Conservation (phyloP, 2,888 invertebrate species). For the Odiellus spinosus region DNA sequence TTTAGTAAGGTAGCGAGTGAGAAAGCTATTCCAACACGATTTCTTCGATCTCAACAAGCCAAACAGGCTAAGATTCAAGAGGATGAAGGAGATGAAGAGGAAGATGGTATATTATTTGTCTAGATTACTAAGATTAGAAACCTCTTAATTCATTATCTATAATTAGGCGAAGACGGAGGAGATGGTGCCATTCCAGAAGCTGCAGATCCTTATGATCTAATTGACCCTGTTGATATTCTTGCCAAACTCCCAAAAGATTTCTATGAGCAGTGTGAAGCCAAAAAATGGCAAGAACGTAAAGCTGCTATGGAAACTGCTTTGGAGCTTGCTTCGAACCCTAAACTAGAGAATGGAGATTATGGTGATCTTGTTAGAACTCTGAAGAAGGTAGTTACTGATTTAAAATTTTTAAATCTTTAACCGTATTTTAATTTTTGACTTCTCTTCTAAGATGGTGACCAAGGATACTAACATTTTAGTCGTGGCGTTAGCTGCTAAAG, state of each 20-base stretch:
- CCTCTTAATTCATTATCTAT: no score
- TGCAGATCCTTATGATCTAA: slow-evolving; percentile 74
- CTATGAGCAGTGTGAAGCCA: slow-evolving; percentile 80
- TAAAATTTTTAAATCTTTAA: no score
- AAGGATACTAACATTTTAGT: slow-evolving; percentile 93
- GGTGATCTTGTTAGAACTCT: slow-evolving; percentile 70
- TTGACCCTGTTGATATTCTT: slow-evolving; percentile 83
- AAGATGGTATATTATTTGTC: slow-evolving; percentile 32
- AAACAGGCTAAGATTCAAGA: slow-evolving; percentile 42
- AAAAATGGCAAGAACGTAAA: slow-evolving; percentile 93
- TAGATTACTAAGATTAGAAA: no score
- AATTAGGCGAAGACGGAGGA: slow-evolving; percentile 30
- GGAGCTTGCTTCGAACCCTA: slow-evolving; percentile 55
- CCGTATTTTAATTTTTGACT: neutral
- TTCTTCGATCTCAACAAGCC: slow-evolving; percentile 65
- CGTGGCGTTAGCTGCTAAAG: slow-evolving; percentile 69
- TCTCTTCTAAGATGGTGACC: slow-evolving; percentile 27
- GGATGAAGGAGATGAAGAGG: slow-evolving; percentile 36
- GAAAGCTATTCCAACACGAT: slow-evolving; percentile 53
- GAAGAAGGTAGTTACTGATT: slow-evolving; percentile 76
- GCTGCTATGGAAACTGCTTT: slow-evolving; percentile 74
- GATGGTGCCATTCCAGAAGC: slow-evolving; percentile 34
- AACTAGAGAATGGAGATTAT: slow-evolving; percentile 80
- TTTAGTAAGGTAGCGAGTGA: slow-evolving; percentile 54
- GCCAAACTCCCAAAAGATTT: slow-evolving; percentile 88